These are phyloP conservation scores for Parapristionchus giblindavisi DNA, from an alignment of 2,888 invertebrate species.

Conservation along the genomic window DNA sequence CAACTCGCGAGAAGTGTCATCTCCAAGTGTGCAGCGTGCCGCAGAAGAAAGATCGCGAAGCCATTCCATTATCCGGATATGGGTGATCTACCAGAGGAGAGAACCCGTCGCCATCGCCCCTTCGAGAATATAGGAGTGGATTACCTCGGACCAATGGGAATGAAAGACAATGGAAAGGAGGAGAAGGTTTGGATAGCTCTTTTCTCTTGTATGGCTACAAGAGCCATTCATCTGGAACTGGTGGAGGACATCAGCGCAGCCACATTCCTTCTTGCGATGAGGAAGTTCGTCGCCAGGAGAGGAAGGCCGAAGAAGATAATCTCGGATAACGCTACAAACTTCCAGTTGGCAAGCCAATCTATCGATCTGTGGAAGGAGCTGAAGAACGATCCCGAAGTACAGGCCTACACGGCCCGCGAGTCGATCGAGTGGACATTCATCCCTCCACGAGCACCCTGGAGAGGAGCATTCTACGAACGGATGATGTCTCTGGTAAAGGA, in stretches of 20 bases:
- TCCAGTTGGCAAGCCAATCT: slow-evolving; percentile 56
- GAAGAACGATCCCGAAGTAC: background rate
- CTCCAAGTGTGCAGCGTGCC: background rate
- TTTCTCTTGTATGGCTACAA: slow-evolving; percentile 70
- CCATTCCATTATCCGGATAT: slow-evolving; percentile 67
- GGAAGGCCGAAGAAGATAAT: slow-evolving; percentile 62
- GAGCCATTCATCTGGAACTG: slow-evolving; percentile 70
- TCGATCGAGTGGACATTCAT: slow-evolving; percentile 68
- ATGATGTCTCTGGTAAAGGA: slow-evolving; percentile 60
- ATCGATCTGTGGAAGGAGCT: slow-evolving; percentile 11
- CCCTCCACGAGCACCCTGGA: slow-evolving; percentile 71
- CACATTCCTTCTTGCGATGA: slow-evolving; percentile 65
- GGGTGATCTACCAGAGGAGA: slow-evolving; percentile 61
- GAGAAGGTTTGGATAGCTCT: slow-evolving; percentile 67
- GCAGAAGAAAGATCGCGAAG: slow-evolving; percentile 33
- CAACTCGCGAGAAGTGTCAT: background rate
- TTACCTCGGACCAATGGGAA: background rate
- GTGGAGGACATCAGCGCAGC: slow-evolving; percentile 63
- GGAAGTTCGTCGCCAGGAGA: slow-evolving; percentile 67
- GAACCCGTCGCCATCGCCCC: slow-evolving; percentile 61
- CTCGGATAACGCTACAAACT: slow-evolving; percentile 71
- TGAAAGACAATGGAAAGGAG: slow-evolving; percentile 46
- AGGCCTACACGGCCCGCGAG: slow-evolving; percentile 33
- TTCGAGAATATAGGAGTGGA: slow-evolving; percentile 54
- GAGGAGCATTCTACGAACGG: slow-evolving; percentile 72